phyloP scores from a whole-genome alignment of 2,888 invertebrate species.

The Isotomurus palustris region DNA sequence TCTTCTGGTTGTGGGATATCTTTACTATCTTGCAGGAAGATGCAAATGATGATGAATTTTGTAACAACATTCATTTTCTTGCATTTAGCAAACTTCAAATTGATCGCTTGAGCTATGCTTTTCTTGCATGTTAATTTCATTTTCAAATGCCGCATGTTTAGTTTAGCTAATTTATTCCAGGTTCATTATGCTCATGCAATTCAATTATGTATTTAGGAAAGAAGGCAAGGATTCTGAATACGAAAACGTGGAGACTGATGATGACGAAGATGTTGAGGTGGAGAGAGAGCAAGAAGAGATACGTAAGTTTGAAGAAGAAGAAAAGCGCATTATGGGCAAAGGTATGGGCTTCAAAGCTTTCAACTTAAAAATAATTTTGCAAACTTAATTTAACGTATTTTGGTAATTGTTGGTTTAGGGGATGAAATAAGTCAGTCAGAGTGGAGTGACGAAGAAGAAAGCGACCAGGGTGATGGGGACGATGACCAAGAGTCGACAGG shows the following conservation, averaged over 20 bases:
- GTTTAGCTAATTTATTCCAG: no score
- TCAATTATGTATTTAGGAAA: no score
- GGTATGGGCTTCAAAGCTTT: conserved; percentile 18
- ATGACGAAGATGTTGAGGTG: conserved; percentile 43
- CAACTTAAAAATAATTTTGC: background rate
- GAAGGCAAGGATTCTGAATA: conserved; percentile 49
- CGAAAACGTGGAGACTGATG: conserved; percentile 49
- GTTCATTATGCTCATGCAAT: no score
- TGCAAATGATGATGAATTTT: background rate
- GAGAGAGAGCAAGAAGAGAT: conserved; percentile 49
- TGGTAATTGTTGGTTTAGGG: conserved; percentile 18
- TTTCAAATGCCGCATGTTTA: no score
- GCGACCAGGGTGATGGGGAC: conserved; percentile 58
- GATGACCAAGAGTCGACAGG: conserved; percentile 65
- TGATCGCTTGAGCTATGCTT: no score
- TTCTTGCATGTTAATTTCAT: no score
- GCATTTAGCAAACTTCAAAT: no score
- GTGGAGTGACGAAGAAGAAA: conserved; percentile 67
- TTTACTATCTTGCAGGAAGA: background rate
- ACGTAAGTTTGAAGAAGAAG: conserved; percentile 57
- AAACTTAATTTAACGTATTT: background rate
- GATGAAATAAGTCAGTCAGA: conserved; percentile 66
- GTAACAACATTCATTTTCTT: background rate
- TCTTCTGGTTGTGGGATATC: background rate
- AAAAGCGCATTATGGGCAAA: conserved; percentile 48